Conservation (phyloP, 2,888 invertebrate genomes). For the Cartodere bifasciata region DNA sequence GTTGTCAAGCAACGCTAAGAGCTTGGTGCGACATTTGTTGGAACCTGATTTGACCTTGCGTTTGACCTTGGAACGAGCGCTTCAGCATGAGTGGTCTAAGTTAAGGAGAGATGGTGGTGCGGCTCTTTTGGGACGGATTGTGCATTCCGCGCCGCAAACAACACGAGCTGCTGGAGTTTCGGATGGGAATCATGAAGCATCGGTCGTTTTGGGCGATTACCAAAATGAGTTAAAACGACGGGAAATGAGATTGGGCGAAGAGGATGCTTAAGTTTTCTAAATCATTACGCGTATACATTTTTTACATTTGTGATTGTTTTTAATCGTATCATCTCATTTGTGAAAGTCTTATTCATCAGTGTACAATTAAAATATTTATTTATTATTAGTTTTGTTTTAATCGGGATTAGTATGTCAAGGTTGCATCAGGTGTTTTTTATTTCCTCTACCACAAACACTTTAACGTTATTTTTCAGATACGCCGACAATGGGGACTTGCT, state of each 20-base stretch:
- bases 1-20: slow-evolving; percentile 58
- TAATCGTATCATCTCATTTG: too few species aligned
- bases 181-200: too few species aligned
- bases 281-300: too few species aligned
- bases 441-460: not conserved
- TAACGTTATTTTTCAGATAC: slow-evolving; percentile 11
- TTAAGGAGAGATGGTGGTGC: slow-evolving; percentile 47
- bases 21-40: slow-evolving; percentile 64
- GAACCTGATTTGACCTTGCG: slow-evolving; percentile 75
- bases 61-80: slow-evolving; percentile 59
- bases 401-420: too few species aligned
- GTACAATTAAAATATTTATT: too few species aligned
- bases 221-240: slow-evolving; percentile 7
- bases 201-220: slow-evolving; percentile 6
- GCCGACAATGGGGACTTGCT: slow-evolving; percentile 11
- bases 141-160: slow-evolving; percentile 42
- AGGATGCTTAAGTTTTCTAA: too few species aligned
- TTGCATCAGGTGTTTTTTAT: not conserved
- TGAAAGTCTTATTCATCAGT: slow-evolving; percentile 8
- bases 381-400: too few species aligned
- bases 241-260: too few species aligned
- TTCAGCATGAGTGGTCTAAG: slow-evolving; percentile 65
- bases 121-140: slow-evolving; percentile 45
- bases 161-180: too few species aligned
- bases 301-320: too few species aligned